Percentiles rank a stretch among this genome's conserved stretches.
These are phyloP conservation scores for Heptranchias perlo DNA, from an alignment of 2,113 vertebrate species.

Conservation along the genomic window DNA sequence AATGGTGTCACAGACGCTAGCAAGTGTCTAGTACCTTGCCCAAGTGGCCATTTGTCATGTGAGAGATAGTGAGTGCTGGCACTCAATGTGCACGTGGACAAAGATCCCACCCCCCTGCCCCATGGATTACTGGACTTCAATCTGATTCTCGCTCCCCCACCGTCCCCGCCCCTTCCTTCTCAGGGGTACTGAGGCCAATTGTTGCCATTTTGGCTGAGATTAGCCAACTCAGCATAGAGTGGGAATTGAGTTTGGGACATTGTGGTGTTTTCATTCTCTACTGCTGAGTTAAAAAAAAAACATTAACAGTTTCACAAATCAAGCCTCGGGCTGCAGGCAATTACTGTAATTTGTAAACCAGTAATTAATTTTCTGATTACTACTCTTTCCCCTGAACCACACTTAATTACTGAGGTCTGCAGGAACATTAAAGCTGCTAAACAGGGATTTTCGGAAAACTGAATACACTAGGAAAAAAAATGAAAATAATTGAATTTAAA, in stretches of 20 bases:
- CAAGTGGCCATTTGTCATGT: background rate
- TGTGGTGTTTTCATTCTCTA: background rate
- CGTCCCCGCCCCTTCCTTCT: background rate
- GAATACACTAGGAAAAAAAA: background rate
- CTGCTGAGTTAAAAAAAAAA: background rate
- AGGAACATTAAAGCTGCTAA: constrained; percentile 1
- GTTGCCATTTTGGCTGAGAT: background rate
- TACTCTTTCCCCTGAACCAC: background rate
- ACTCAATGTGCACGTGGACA: background rate
- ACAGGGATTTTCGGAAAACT: constrained; percentile 22
- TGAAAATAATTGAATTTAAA: constrained; percentile 18
- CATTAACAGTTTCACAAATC: constrained; percentile 10
- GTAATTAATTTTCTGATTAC: constrained; percentile 31
- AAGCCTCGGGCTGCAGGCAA: background rate
- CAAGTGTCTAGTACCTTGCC: background rate
- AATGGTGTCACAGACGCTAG: background rate
- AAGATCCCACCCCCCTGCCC: background rate
- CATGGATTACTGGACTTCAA: background rate
- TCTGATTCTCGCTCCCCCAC: background rate
- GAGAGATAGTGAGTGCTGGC: background rate
- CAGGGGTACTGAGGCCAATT: background rate
- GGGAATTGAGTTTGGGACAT: background rate
- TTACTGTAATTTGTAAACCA: constrained; percentile 26
- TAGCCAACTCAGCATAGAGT: background rate
- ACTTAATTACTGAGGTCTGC: background rate